Conservation (phyloP, 2,797 vertebrate genomes). For the Tragelaphus eurycerus region DNA sequence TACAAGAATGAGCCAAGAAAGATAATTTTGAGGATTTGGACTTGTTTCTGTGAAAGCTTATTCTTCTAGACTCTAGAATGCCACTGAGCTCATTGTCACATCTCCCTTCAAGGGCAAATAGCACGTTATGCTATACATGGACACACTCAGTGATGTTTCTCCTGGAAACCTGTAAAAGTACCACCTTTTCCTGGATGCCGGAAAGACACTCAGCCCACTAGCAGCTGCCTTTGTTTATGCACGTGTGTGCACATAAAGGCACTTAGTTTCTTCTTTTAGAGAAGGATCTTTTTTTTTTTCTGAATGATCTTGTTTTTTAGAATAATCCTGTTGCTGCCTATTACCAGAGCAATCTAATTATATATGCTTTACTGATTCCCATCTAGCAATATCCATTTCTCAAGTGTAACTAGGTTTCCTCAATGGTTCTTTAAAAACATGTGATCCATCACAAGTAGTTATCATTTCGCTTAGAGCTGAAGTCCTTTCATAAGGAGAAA, state of each 20-base stretch:
- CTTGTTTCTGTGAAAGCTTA: conserved; percentile 30
- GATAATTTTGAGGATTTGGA: not conserved
- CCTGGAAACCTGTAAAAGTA: conserved; percentile 14
- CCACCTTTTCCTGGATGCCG: not conserved
- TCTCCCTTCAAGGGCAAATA: not conserved
- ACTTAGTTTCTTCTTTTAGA: not conserved
- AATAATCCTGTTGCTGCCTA: not conserved
- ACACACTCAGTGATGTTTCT: not conserved
- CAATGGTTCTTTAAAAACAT: not conserved
- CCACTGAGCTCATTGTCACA: not conserved
- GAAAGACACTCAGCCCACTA: not conserved
- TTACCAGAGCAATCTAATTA: conserved; percentile 20
- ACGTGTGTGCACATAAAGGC: not conserved
- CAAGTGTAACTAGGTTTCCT: conserved; percentile 39
- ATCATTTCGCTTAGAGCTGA: not conserved
- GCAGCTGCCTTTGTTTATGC: not conserved
- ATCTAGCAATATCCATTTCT: conserved; percentile 8
- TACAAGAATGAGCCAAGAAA: conserved; percentile 5
- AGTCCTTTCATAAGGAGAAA: not conserved
- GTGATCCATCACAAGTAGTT: not conserved
- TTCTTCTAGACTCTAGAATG: not conserved
- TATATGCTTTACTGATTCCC: not conserved
- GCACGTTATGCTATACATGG: not conserved
- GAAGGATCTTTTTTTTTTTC: not conserved
- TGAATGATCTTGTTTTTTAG: not conserved